Evolutionary conservation across 2,888 invertebrate species (phyloP), one percentile per base, ranked within the genome.

Genomic region (Euclidia mi): DNA sequence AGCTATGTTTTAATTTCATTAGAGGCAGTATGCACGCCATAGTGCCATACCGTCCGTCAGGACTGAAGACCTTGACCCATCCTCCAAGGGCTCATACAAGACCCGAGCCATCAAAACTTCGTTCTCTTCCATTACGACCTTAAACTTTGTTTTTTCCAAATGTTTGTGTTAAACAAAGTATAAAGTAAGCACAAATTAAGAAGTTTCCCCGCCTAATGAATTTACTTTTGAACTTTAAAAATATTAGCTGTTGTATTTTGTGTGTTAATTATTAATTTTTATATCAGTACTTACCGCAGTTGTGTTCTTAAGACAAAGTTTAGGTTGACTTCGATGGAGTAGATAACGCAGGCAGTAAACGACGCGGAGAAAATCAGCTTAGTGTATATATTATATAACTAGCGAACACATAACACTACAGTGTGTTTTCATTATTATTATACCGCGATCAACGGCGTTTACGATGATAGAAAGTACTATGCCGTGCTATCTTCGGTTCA

Each of bases 121-220:
- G 31, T 6, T 34, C 34, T 12, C 34, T 34, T 12, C 14, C n/a
- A n/a, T n/a, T 31, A n/a, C 31, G n/a, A 37, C 37, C 15, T 37
- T 17, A 12, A 34, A 34, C 34, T 37, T 37, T 37, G 18, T 37
- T 17, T 42, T 42, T 42, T 15, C 7, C n/a, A n/a, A n/a, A n/a
- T 44, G 34, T 34, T 44, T 44, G 34, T 20, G 20, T 44, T 25
- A 18, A 44, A 34, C 38, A 47, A 47, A 38, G n/a, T 31, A 29
- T 29, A 38, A n/a, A 47, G 38, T 47, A 28, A 25, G 20, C 32
- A 15, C 15, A 34, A 35, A 37, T 29, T 35, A 37, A 15, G 9
- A 38, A 38, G 38, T 38, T 17, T 47, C 18, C 18, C 17, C 47
- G 14, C 29, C 18, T 38, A 38, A 38, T 17, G 38, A 32, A 44